A percentile compares a stretch with the other conserved stretches of the same genome.
phyloP scores from a whole-genome alignment of 2,888 invertebrate species.

The Tetranychus truncatus region DNA sequence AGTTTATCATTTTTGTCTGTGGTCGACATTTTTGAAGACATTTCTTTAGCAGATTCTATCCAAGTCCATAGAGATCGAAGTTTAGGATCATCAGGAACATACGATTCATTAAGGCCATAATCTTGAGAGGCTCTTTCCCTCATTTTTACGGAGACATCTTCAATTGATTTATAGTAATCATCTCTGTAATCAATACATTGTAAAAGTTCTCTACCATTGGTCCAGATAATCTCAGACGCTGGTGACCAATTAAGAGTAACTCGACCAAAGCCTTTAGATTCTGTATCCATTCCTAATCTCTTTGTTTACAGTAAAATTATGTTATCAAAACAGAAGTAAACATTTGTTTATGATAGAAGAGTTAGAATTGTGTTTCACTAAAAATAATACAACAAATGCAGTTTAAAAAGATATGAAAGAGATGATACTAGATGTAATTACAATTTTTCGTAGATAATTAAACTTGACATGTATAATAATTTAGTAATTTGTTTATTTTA shows the following conservation, averaged over 20 bases:
- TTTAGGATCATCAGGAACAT: slow-evolving; percentile 10
- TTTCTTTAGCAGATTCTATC: slow-evolving; percentile 7
- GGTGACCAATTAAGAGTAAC: slow-evolving; percentile 9
- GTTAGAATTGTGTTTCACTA: no score
- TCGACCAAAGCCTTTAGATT: neutral
- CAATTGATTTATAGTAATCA: slow-evolving; percentile 23
- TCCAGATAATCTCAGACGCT: slow-evolving; percentile 9
- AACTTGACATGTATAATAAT: no score
- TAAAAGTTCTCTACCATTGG: slow-evolving; percentile 7
- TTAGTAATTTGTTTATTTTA: no score
- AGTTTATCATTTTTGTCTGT: neutral
- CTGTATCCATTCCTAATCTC: neutral
- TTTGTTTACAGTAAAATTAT: no score
- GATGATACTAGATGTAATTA: no score
- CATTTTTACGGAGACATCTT: slow-evolving; percentile 54
- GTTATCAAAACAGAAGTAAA: no score
- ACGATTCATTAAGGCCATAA: slow-evolving; percentile 57
- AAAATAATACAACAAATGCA: no score
- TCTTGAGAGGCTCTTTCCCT: slow-evolving; percentile 49
- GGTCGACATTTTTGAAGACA: neutral
- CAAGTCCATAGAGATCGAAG: slow-evolving; percentile 11
- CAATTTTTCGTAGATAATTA: no score
- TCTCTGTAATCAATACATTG: neutral
- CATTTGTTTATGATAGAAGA: no score
- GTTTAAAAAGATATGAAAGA: no score